Conservation (phyloP, 2,113 vertebrate species). For the Erpornis zantholeuca region DNA sequence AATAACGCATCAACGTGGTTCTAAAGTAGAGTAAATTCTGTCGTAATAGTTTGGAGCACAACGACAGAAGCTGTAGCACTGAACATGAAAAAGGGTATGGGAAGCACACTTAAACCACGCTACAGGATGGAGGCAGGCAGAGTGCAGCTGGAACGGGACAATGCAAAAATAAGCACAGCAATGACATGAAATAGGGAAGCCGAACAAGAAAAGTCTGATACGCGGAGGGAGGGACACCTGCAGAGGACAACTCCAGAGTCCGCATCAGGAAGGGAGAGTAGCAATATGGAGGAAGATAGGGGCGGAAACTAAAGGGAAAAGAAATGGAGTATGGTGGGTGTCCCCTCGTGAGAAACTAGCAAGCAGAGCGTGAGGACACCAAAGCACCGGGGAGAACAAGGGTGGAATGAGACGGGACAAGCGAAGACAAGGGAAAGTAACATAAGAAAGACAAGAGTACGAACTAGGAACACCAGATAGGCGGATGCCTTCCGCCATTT, state of each 20-base stretch:
- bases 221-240: not conserved
- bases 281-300: not conserved
- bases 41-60: not conserved
- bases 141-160: not conserved
- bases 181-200: not conserved
- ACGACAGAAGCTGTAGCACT: not conserved
- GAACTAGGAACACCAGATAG: not conserved
- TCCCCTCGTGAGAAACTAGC: not conserved
- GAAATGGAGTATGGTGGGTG: not conserved
- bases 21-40: not conserved
- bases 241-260: not conserved
- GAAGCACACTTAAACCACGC: not conserved
- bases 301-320: not conserved
- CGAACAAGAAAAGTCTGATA: not conserved
- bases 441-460: not conserved
- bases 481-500: not conserved
- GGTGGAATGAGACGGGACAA: not conserved
- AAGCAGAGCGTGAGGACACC: not conserved
- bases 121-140: not conserved
- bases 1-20: not conserved
- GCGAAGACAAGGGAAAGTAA: not conserved
- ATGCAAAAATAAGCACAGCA: not conserved
- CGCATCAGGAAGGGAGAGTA: not conserved
- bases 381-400: not conserved
- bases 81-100: not conserved